Percentiles rank a stretch among this genome's conserved stretches.
phyloP scores from a whole-genome alignment of 2,888 invertebrate species.

The Macrophya alboannulata region DNA sequence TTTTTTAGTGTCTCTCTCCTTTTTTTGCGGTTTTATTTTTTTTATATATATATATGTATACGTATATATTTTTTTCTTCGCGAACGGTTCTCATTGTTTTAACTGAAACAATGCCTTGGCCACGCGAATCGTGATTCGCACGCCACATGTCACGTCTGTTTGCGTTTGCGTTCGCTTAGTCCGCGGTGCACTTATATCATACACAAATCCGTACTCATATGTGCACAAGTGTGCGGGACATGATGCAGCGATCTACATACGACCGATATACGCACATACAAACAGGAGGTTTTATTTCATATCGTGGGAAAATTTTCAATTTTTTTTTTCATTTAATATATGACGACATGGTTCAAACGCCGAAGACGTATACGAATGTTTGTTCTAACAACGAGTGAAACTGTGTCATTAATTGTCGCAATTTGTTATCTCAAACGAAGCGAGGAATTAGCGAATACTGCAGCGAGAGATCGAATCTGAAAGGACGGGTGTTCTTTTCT shows the following conservation, averaged over 20 bases:
- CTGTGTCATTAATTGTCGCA: background rate
- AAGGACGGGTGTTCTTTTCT: background rate
- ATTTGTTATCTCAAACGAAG: background rate
- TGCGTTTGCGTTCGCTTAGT: background rate
- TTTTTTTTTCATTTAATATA: background rate
- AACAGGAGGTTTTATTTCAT: background rate
- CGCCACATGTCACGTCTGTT: conserved; percentile 54
- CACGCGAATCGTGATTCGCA: conserved; percentile 54
- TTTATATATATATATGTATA: background rate
- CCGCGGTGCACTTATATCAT: conserved; percentile 14
- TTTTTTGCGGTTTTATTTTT: background rate
- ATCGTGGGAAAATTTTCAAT: conserved; percentile 21
- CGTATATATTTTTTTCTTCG: background rate
- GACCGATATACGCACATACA: background rate
- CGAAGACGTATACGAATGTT: background rate
- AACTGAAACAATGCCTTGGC: conserved; percentile 43
- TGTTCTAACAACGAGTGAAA: background rate
- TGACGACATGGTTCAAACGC: background rate
- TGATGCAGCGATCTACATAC: background rate
- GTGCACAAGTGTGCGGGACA: background rate
- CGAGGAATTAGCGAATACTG: background rate
- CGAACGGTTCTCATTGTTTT: conserved; percentile 51
- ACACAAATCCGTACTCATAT: background rate
- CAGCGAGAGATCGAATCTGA: background rate
- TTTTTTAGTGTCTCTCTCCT: background rate